Percentiles rank a stretch among this genome's conserved stretches.
Conservation (phyloP, 2,888 invertebrate genomes). For the Parnassius mnemosyne region DNA sequence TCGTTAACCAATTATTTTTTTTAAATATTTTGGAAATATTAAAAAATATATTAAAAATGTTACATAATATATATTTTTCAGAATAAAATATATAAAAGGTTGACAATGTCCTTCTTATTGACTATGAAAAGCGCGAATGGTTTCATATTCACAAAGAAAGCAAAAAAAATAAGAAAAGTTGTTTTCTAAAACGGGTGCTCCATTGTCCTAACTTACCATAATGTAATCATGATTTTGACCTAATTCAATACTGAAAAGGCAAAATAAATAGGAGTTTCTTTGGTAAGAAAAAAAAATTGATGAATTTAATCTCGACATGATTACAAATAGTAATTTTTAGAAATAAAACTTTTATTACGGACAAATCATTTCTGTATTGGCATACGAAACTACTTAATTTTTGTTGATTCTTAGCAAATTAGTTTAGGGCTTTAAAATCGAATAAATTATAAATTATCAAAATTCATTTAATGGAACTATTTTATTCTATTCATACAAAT, state of each 20-base stretch:
- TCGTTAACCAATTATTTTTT: too few species aligned
- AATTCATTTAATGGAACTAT: too few species aligned
- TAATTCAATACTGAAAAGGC: slow-evolving; percentile 13
- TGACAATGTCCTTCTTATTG: slow-evolving; percentile 2
- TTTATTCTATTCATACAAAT: too few species aligned
- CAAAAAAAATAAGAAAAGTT: slow-evolving; percentile 7
- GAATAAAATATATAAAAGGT: too few species aligned
- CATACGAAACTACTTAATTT: too few species aligned
- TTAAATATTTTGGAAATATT: too few species aligned
- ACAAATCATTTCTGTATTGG: too few species aligned
- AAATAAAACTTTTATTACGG: slow-evolving; percentile 1
- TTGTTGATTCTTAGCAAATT: too few species aligned
- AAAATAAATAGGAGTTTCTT: slow-evolving; percentile 5
- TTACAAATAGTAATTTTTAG: not conserved
- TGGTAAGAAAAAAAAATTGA: slow-evolving; percentile 14
- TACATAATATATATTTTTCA: too few species aligned
- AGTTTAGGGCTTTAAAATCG: too few species aligned
- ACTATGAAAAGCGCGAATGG: slow-evolving; percentile 7
- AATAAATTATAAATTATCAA: too few species aligned
- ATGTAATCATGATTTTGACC: slow-evolving; percentile 16
- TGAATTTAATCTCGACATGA: slow-evolving; percentile 6
- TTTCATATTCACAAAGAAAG: slow-evolving; percentile 17
- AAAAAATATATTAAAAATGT: too few species aligned
- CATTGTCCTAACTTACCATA: slow-evolving; percentile 20
- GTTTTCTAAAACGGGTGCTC: slow-evolving; percentile 6